Evolutionary conservation across 2,113 vertebrate species (phyloP).

Genomic region (Halcyon malimbica): DNA sequence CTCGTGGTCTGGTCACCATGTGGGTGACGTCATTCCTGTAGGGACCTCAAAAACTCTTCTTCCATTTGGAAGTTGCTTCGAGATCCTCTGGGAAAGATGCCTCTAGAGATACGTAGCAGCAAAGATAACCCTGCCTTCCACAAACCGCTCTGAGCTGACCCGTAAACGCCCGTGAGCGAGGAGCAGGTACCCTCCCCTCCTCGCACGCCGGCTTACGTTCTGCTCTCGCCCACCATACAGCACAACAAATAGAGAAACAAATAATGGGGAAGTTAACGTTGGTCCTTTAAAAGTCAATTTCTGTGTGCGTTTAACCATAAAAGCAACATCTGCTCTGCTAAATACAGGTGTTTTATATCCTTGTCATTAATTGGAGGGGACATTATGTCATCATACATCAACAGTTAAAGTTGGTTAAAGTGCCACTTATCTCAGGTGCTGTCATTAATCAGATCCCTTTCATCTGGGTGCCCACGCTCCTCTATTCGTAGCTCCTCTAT

Average conservation of each 20-base stretch:
- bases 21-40: neutral
- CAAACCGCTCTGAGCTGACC: neutral
- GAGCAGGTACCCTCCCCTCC: neutral
- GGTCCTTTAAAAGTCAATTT: constrained; percentile 75
- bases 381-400: constrained; percentile 81
- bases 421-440: constrained; percentile 76
- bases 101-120: neutral
- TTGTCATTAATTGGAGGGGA: constrained; percentile 84
- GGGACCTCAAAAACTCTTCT: neutral
- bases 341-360: constrained; percentile 81
- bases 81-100: neutral
- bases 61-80: fast-evolving
- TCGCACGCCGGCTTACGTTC: neutral
- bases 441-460: constrained; percentile 76
- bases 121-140: neutral
- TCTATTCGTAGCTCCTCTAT: neutral
- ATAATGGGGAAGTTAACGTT: constrained; percentile 63
- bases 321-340: constrained; percentile 77
- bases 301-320: constrained; percentile 70
- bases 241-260: constrained; percentile 73
- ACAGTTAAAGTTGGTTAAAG: constrained; percentile 75
- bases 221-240: constrained; percentile 19
- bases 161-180: neutral
- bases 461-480: constrained; percentile 47
- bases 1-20: neutral